Base-by-base conservation (phyloP, 2,888 invertebrate genomes). In the Pegoplata infirma region DNA sequence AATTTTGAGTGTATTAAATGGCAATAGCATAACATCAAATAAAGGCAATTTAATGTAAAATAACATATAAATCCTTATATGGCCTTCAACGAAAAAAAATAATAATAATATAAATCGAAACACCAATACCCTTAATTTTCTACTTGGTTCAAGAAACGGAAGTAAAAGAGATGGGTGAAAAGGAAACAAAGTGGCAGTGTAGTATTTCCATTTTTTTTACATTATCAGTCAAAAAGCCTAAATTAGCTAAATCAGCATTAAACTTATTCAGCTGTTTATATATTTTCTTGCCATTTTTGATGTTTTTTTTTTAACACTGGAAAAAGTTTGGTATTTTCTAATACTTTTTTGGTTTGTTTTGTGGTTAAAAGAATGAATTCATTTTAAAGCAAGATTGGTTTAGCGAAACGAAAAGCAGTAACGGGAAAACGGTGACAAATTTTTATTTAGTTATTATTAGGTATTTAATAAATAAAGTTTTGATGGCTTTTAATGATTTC, bases 11-110 rank as follows among this genome's bases (percentile, higher is more conserved):
- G 28, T 63, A 63, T 58, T 51, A 28, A 66, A 59, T 40, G 25
- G 46, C 10, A 7, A n/a, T 10, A 68, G 21, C 14, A 68, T 25
- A 67, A 75, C 17, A 63, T 58, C 5, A 72, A 75, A 71, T 67
- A 67, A 75, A 67, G 66, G 71, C 55, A 51, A 67, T 75, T 71
- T 53, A 47, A 51, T 51, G 56, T 51, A 75, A 75, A 75, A 72
- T 63, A 72, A 79, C 63, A 75, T 32, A 67, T 72, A 71, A 79
- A 79, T 71, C 67, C 63, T 25, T 55, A 46, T 63, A 59, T 56
- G 44, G 49, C 32, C 66, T 59, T 46, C 28, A 4, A 19, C 2
- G n/a, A n/a, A n/a, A n/a, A n/a, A n/a, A n/a, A n/a, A n/a, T n/a
- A n/a, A n/a, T n/a, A n/a, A n/a, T n/a, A n/a, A n/a, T n/a, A n/a